Conservation (phyloP, 2,797 vertebrate species). For the Oreortyx pictus region DNA sequence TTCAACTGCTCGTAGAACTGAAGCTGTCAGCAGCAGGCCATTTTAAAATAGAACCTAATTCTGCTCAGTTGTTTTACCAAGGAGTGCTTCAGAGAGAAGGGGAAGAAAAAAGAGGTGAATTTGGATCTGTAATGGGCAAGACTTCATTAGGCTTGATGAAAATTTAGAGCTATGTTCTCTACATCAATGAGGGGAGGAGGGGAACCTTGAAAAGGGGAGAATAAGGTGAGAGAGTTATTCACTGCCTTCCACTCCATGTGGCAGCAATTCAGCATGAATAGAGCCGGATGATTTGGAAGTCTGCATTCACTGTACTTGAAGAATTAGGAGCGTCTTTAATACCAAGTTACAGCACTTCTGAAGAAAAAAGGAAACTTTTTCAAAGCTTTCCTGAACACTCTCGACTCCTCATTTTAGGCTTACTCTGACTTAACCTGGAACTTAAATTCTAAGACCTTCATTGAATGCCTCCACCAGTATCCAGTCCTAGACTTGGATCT, state of each 20-base stretch:
- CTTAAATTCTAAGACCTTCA: not conserved
- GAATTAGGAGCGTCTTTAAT: slow-evolving; percentile 47
- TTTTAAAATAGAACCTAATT: slow-evolving; percentile 57
- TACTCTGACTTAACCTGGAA: slow-evolving; percentile 4
- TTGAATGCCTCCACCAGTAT: not conserved
- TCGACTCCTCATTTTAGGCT: slow-evolving; percentile 1
- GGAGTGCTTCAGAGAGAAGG: slow-evolving; percentile 32
- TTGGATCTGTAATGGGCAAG: slow-evolving; percentile 47
- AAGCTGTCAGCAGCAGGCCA: not conserved
- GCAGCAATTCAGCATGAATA: slow-evolving; percentile 48
- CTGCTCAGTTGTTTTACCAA: slow-evolving; percentile 31
- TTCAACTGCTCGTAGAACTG: slow-evolving; percentile 20
- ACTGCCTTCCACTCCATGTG: slow-evolving; percentile 20
- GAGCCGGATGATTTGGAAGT: slow-evolving; percentile 20
- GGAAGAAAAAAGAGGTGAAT: not conserved
- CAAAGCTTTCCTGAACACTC: slow-evolving; percentile 14
- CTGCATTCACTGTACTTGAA: not conserved
- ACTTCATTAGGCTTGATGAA: slow-evolving; percentile 1
- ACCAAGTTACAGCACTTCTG: slow-evolving; percentile 17
- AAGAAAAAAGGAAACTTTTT: not conserved
- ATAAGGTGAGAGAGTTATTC: slow-evolving; percentile 12
- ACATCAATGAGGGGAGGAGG: not conserved
- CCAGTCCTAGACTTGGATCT: not conserved
- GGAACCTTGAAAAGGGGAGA: not conserved
- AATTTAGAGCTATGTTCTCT: not conserved